Conservation (phyloP, 2,113 vertebrate species). For the Cercocebus atys region DNA sequence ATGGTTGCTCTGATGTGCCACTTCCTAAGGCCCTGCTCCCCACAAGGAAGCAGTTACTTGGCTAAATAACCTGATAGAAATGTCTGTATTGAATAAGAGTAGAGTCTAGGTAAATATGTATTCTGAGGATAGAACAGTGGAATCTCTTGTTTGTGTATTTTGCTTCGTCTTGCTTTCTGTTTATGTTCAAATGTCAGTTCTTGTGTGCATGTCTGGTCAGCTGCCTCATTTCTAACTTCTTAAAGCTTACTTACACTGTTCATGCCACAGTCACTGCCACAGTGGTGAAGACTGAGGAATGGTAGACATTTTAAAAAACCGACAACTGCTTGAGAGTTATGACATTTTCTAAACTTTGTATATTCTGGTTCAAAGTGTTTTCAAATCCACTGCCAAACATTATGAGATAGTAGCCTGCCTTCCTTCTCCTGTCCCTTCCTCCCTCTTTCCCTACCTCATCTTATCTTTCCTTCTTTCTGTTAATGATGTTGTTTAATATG, state of each 20-base stretch:
- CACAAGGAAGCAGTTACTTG: neutral
- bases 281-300: neutral
- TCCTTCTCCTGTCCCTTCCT: rapidly evolving
- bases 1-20: neutral
- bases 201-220: neutral
- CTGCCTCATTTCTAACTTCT: neutral
- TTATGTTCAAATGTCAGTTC: constrained; percentile 4
- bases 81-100: neutral
- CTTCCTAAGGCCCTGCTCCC: neutral
- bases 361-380: neutral
- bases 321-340: neutral
- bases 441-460: no score
- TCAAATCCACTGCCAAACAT: neutral
- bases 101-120: neutral
- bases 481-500: neutral
- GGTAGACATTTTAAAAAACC: neutral
- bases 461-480: neutral
- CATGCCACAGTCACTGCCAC: neutral
- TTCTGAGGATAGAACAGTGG: neutral
- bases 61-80: neutral
- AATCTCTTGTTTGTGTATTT: constrained; percentile 3
- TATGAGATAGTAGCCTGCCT: neutral
- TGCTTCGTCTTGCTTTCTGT: neutral
- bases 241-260: neutral
- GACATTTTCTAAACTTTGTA: neutral